These are phyloP conservation scores for Jacana jacana DNA, from an alignment of 2,113 vertebrate species.

Conservation along the genomic window DNA sequence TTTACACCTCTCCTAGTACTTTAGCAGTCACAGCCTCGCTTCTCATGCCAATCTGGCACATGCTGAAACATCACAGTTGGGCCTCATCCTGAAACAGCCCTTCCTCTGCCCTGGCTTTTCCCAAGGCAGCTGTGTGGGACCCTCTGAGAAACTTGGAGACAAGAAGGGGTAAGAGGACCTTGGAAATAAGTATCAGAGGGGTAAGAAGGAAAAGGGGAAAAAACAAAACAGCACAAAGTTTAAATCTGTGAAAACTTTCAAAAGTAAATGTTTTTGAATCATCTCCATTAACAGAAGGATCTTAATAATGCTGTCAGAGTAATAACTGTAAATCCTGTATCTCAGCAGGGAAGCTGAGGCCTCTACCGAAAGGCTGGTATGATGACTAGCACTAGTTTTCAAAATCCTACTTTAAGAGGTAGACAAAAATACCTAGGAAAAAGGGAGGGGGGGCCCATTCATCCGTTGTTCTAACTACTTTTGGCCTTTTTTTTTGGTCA, in stretches of 20 bases:
- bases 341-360: neutral
- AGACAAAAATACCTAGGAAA: neutral
- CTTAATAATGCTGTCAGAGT: neutral
- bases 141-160: neutral
- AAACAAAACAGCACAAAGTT: neutral
- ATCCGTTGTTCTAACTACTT: neutral
- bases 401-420: neutral
- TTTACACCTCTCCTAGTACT: neutral
- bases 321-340: neutral
- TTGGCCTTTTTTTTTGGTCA: neutral
- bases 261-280: constrained; percentile 18
- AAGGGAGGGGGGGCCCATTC: neutral
- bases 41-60: neutral
- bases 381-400: neutral
- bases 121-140: neutral
- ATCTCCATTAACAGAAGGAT: neutral
- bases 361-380: neutral
- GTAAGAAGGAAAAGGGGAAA: neutral
- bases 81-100: neutral
- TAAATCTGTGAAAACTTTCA: constrained; percentile 15
- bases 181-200: neutral
- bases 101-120: neutral
- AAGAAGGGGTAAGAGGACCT: neutral
- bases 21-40: neutral
- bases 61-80: neutral